Percentiles rank a stretch among this genome's conserved stretches.
Conservation (phyloP, 2,113 vertebrate genomes). For the Coregonus clupeaformis region DNA sequence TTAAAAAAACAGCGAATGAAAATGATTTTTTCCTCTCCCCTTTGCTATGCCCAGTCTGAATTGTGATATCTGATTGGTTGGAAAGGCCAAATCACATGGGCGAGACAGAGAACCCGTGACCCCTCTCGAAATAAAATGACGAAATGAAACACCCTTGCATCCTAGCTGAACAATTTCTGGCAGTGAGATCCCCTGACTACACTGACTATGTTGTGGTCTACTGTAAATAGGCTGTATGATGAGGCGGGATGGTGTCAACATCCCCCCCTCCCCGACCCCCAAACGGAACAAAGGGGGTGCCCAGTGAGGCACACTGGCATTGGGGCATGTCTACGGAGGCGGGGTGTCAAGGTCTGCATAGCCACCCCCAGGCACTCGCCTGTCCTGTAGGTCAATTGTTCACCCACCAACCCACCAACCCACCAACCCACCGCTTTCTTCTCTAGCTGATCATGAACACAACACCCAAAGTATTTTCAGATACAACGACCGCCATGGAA, state of each 20-base stretch:
- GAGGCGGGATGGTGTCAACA: slow-evolving; percentile 61
- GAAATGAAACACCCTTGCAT: slow-evolving; percentile 60
- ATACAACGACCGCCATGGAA: neutral
- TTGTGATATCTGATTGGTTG: slow-evolving; percentile 80
- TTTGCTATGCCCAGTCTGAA: slow-evolving; percentile 69
- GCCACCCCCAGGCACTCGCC: slow-evolving; percentile 44
- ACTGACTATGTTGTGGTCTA: slow-evolving; percentile 41
- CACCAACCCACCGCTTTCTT: neutral
- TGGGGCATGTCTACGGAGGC: slow-evolving; percentile 56
- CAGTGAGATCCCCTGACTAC: slow-evolving; percentile 47
- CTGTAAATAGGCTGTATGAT: slow-evolving; percentile 63
- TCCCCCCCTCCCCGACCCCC: slow-evolving; percentile 27
- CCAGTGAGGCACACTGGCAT: slow-evolving; percentile 65
- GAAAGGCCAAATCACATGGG: slow-evolving; percentile 58
- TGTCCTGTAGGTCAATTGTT: neutral
- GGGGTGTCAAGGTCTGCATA: slow-evolving; percentile 53
- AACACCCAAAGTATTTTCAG: neutral
- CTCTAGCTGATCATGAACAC: neutral
- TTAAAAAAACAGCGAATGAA: slow-evolving; percentile 77
- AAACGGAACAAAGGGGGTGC: slow-evolving; percentile 48
- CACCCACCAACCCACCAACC: neutral
- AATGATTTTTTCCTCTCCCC: slow-evolving; percentile 72
- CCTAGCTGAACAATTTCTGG: slow-evolving; percentile 54
- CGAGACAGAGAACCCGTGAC: slow-evolving; percentile 81
- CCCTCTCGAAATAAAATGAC: slow-evolving; percentile 42